These are phyloP conservation scores for Tyria jacobaeae DNA, from an alignment of 2,888 invertebrate species.

Conservation along the genomic window DNA sequence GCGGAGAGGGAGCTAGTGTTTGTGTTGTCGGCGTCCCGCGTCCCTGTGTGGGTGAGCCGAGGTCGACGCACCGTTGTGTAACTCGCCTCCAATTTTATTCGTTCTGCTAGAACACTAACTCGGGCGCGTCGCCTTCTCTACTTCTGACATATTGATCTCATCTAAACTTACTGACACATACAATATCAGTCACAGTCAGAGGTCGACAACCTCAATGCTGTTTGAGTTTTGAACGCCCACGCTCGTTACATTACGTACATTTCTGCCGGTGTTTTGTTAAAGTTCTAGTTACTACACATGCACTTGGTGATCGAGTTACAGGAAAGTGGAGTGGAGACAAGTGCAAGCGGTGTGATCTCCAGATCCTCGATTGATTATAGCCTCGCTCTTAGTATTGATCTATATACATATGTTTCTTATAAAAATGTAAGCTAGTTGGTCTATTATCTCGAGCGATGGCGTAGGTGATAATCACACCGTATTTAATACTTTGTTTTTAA, in stretches of 20 bases:
- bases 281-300: not conserved
- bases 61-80: conserved; percentile 31
- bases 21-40: not conserved
- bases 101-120: not conserved
- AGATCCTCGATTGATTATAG: not conserved
- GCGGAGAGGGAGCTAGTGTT: not conserved
- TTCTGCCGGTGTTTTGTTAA: too few species aligned
- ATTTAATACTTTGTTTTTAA: not conserved
- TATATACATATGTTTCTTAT: too few species aligned
- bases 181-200: not conserved
- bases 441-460: not conserved
- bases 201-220: conserved; percentile 1
- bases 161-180: not conserved
- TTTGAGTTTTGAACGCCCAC: not conserved
- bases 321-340: too few species aligned
- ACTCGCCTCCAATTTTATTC: conserved; percentile 4
- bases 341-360: not conserved
- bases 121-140: not conserved
- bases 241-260: too few species aligned
- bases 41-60: conserved; percentile 5
- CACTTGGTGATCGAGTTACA: not conserved
- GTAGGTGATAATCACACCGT: not conserved
- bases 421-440: not conserved
- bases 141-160: not conserved
- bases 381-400: not conserved